A percentile compares a stretch with the other conserved stretches of the same genome.
Conservation (phyloP, 2,888 invertebrate genomes). For the Pterostichus niger region DNA sequence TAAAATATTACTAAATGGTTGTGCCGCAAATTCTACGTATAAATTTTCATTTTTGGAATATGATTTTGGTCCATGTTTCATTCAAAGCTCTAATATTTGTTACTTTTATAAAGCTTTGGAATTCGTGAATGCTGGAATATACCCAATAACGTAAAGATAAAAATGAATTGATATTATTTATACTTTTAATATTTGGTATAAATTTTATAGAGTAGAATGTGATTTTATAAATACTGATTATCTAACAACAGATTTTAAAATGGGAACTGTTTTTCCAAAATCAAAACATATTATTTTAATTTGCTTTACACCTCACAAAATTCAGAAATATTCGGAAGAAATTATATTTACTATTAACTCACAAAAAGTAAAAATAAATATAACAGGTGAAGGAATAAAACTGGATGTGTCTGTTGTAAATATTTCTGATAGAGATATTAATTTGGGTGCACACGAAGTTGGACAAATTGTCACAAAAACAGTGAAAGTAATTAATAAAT, state of each 20-base stretch:
- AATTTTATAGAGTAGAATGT: slow-evolving; percentile 78
- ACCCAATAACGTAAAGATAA: slow-evolving; percentile 72
- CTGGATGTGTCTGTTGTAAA: slow-evolving; percentile 74
- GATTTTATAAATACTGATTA: slow-evolving; percentile 78
- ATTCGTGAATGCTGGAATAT: slow-evolving; percentile 74
- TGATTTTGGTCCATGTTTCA: slow-evolving; percentile 84
- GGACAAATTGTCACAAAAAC: slow-evolving; percentile 79
- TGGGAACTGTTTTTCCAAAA: slow-evolving; percentile 76
- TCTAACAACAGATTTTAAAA: slow-evolving; percentile 78
- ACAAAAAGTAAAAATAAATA: slow-evolving; percentile 78
- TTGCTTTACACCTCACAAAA: slow-evolving; percentile 80
- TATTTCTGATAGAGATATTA: slow-evolving; percentile 74
- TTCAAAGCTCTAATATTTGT: slow-evolving; percentile 78
- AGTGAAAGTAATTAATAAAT: slow-evolving; percentile 81
- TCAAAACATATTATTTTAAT: slow-evolving; percentile 78
- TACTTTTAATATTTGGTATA: neutral
- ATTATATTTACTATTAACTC: slow-evolving; percentile 80
- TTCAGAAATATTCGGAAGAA: slow-evolving; percentile 78
- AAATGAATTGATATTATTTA: slow-evolving; percentile 4
- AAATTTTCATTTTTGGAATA: slow-evolving; percentile 82
- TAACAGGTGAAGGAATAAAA: slow-evolving; percentile 80
- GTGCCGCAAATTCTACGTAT: slow-evolving; percentile 80
- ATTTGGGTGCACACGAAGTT: slow-evolving; percentile 75
- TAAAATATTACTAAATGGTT: slow-evolving; percentile 80
- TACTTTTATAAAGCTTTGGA: slow-evolving; percentile 76